phyloP scores from a whole-genome alignment of 2,797 vertebrate species.

The Sphenopsis melanotis region DNA sequence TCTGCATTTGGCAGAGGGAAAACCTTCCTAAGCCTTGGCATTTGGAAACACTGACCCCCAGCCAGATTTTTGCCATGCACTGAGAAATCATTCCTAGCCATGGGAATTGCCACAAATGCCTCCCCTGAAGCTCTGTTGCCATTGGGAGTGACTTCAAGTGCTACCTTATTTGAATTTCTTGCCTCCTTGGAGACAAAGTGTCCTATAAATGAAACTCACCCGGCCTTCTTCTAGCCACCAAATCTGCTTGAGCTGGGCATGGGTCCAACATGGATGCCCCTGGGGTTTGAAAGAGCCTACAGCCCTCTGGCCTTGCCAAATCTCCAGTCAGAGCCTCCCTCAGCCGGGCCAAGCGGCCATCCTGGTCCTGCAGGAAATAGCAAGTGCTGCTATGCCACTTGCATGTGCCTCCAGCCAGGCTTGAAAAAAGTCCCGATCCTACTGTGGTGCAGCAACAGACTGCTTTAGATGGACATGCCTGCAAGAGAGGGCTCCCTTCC shows the following conservation, averaged over 20 bases:
- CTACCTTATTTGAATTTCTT: not conserved
- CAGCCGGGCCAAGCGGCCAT: not conserved
- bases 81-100: not conserved
- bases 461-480: not conserved
- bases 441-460: not conserved
- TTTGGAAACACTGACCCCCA: not conserved
- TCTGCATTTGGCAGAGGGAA: not conserved
- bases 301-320: not conserved
- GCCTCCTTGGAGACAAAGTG: not conserved
- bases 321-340: not conserved
- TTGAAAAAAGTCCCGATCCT: not conserved
- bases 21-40: not conserved
- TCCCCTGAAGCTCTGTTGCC: not conserved
- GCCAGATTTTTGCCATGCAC: not conserved
- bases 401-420: not conserved
- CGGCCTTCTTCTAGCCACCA: not conserved
- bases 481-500: not conserved
- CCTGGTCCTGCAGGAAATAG: not conserved
- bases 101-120: not conserved
- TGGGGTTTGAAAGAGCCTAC: not conserved
- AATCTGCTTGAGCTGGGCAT: not conserved
- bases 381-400: accelerated
- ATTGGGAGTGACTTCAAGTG: not conserved
- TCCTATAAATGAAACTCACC: not conserved
- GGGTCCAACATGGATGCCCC: not conserved